Evolutionary conservation across 2,888 invertebrate species (phyloP).

Genomic region (Mimas tiliae): DNA sequence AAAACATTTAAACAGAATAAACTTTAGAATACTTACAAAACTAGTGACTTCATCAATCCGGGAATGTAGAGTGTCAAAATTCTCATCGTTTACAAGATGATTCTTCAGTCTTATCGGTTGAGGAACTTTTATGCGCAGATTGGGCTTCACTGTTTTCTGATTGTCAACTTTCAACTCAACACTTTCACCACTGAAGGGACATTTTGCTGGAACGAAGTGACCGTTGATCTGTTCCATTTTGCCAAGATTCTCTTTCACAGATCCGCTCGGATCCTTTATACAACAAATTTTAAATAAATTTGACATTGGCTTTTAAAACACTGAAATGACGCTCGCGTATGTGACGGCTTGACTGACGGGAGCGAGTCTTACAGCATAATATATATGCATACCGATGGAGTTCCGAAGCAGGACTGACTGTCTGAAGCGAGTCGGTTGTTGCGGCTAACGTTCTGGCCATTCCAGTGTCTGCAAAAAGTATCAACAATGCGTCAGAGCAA

Average conservation of each 20-base stretch:
- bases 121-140: conserved; percentile 69
- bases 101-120: conserved; percentile 70
- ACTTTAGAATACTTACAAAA: conserved; percentile 58
- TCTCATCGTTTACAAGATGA: conserved; percentile 58
- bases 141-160: conserved; percentile 59
- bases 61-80: conserved; percentile 66
- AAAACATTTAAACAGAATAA: background rate
- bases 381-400: conserved; percentile 66
- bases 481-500: conserved; percentile 51
- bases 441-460: conserved; percentile 54
- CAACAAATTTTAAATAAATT: conserved; percentile 54
- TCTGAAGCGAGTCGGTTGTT: conserved; percentile 55
- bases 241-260: conserved; percentile 41
- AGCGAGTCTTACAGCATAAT: conserved; percentile 54
- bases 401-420: conserved; percentile 56
- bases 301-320: conserved; percentile 49
- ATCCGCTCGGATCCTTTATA: conserved; percentile 43
- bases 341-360: conserved; percentile 51
- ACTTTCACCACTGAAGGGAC: conserved; percentile 68
- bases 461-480: conserved; percentile 60
- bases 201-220: conserved; percentile 47
- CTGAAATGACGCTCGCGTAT: conserved; percentile 43
- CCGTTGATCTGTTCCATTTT: conserved; percentile 63
- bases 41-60: conserved; percentile 59
- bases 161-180: conserved; percentile 51